Evolutionary conservation across 1,140 invertebrate species (phyloP), one percentile per base, ranked within the genome.

Genomic region (Babylonia areolata): DNA sequence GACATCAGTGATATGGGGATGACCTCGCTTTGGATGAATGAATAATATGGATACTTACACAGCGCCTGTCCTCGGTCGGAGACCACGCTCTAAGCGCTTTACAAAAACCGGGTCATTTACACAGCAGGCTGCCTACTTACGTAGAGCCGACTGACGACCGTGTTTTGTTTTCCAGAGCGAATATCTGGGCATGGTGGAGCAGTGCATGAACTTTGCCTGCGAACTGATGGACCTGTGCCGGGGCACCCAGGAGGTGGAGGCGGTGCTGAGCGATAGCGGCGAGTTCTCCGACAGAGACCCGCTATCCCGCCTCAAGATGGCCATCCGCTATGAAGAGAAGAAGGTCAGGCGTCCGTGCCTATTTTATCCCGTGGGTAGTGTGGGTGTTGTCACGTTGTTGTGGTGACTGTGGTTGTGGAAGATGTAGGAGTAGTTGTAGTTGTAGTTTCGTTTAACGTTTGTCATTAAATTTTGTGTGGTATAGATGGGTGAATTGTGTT

Each of bases 161-260:
- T 28, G 35, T 0, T 15, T 20, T n/a, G 0, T 37, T 11, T 69
- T 42, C 85, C 93, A 95, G 92, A 92, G 88, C 81, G 92, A 93
- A 84, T 97, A 96, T 92, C 90, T 94, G 35, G 94, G 95, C 42
- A 91, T 97, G 28, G 94, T 95, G 2, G 87, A 94, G 64, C 95
- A 95, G 89, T 95, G 96, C 86, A 95, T 95, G 91, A 92, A 93
- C 84, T 95, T 94, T 84, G 93, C 93, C n/a, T 93, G 93, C 84
- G 93, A 94, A 84, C 85, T 94, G 85, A 93, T 95, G 91, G 93
- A 94, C 86, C 87, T 94, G 79, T 94, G 94, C 86, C 92, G 94
- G 9, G 93, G 94, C 11, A 93, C 93, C 28, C 93, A 94, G 87
- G 94, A 95, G 86, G 92, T 95, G 11, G 93, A 94, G 82, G 93